These are phyloP conservation scores for Montipora sp. DNA, from an alignment of 64 coral and sea anemone genomes.

Conservation along the genomic window DNA sequence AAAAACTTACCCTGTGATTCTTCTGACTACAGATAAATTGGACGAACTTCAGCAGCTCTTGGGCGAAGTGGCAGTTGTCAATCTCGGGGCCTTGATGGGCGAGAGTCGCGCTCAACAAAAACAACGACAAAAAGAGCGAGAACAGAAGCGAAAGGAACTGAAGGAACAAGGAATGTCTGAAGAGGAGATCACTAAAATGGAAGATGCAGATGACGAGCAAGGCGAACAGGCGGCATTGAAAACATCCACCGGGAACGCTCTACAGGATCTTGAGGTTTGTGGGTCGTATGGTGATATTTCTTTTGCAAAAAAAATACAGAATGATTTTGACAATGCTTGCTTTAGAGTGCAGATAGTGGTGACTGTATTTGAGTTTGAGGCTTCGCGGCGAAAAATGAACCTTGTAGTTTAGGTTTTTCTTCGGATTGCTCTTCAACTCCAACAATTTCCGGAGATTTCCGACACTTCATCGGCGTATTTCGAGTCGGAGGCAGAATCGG, in stretches of 20 bases:
- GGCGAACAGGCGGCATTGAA: slow-evolving; percentile 72
- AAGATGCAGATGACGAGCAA: slow-evolving; percentile 85
- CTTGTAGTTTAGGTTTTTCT: no score
- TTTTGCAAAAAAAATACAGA: no score
- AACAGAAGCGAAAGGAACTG: slow-evolving; percentile 75
- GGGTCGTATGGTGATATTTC: no score
- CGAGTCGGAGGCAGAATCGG: no score
- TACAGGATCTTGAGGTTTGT: slow-evolving; percentile 88
- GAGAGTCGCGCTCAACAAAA: slow-evolving; percentile 82
- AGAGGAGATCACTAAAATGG: slow-evolving; percentile 80
- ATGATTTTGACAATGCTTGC: no score
- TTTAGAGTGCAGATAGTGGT: background rate
- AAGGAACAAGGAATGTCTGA: slow-evolving; percentile 78
- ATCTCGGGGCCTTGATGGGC: slow-evolving; percentile 78
- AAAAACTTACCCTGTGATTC: background rate
- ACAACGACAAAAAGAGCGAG: slow-evolving; percentile 70
- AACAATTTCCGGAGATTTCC: no score
- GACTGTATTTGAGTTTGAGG: no score
- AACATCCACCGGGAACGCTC: slow-evolving; percentile 71
- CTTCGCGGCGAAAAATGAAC: no score
- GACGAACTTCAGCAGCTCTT: slow-evolving; percentile 86
- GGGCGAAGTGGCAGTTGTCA: slow-evolving; percentile 67
- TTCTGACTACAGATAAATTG: slow-evolving; percentile 69
- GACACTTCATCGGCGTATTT: no score
- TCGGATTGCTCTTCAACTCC: no score